Base-by-base conservation (phyloP, 2,113 vertebrate species). In the Mohoua ochrocephala region DNA sequence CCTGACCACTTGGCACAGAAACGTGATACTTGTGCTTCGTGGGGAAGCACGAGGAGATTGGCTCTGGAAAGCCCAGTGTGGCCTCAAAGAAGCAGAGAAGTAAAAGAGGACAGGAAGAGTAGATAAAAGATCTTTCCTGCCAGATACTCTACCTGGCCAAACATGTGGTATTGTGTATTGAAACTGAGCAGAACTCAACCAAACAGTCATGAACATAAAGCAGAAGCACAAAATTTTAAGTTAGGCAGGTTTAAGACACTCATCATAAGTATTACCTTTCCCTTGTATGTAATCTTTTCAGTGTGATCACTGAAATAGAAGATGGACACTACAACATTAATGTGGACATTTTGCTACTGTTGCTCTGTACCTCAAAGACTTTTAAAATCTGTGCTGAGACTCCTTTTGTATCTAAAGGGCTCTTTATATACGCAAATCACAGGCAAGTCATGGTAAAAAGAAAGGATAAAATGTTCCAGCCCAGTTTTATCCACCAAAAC, bases 11-110 rank as follows among this genome's bases (percentile, higher is more conserved):
- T 67, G 86, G 81, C 75, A 83, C 56, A 39, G 56, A 74, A 86
- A 57, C 0, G 17, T 71, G 65, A n/a, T 6, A 13, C 12, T 21
- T 5, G 3, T 33, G 31, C 56, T 75, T 86, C 53, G 42, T 4
- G 5, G 35, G 59, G 56, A 90, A 85, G 54, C 3, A 1, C 0
- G 1, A 44, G 0, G 1, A 86, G 47, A 74, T 71, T 11, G 68
- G 50, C 10, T 87, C 31, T 2, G 8, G 63, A 54, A 86, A 83
- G 35, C 12, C 20, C 22, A 24, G 59, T 0, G 20, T 60, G 65
- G 53, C 28, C 37, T 89, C 67, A 49, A 7, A 57, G 10, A 41
- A 44, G 33, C 27, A 84, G 21, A 59, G 39, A 56, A 69, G 47
- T 49, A 33, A 57, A 61, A 85, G 22, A 47, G 3, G 68, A 71